phyloP scores from a whole-genome alignment of 2,797 vertebrate species.

The Poeciliopsis gracilis region DNA sequence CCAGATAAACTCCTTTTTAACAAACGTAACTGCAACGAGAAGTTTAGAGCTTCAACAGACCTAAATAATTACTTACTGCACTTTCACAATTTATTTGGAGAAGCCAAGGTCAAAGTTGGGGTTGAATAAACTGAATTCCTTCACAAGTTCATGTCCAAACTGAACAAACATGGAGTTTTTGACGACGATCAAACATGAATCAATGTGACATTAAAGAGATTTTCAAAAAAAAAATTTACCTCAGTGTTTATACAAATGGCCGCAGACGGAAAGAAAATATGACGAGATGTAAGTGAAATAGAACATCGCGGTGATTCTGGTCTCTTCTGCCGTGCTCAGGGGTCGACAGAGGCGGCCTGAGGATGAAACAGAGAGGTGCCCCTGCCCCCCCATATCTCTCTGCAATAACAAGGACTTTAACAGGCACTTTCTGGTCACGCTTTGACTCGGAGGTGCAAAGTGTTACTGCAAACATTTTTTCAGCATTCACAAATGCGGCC shows the following conservation, averaged over 20 bases:
- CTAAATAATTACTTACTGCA: conserved; percentile 53
- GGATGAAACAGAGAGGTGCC: conserved; percentile 76
- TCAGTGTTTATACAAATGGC: conserved; percentile 34
- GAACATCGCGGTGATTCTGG: conserved; percentile 37
- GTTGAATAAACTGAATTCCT: conserved; percentile 57
- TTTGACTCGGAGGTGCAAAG: conserved; percentile 44
- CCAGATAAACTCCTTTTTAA: conserved; percentile 1
- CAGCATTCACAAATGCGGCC: conserved; percentile 15
- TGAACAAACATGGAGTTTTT: conserved; percentile 28
- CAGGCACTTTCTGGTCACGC: conserved; percentile 35
- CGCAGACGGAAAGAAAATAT: conserved; percentile 8
- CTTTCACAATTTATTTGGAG: conserved; percentile 65
- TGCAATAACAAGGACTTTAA: conserved; percentile 56
- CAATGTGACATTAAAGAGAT: conserved; percentile 1
- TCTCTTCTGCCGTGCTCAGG: conserved; percentile 46
- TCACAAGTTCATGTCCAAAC: conserved; percentile 27
- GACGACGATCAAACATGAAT: conserved; percentile 28
- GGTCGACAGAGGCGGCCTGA: conserved; percentile 48
- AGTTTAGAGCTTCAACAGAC: conserved; percentile 44
- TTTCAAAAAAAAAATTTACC: not conserved
- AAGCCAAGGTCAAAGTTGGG: conserved; percentile 55
- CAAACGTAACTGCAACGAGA: conserved; percentile 47
- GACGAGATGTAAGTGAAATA: conserved; percentile 37
- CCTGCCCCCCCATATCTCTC: conserved; percentile 16
- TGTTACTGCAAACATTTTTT: conserved; percentile 58